Base-by-base conservation (phyloP, 2,888 invertebrate species). In the Scaptomyza tumidula region DNA sequence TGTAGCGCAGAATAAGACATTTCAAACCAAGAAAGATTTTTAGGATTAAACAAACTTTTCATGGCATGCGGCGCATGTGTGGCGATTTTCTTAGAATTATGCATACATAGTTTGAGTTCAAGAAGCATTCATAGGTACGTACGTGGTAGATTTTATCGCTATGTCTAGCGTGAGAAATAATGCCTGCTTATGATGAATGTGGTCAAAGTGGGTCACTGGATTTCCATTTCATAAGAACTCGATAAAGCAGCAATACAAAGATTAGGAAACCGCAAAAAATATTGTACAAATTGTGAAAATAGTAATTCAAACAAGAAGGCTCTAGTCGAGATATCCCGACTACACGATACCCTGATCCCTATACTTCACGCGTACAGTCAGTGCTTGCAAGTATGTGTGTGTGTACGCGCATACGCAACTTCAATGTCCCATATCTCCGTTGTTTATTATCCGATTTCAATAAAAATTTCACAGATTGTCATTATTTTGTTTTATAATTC, bases 131-230 rank as follows among this genome's bases (percentile, higher is more conserved):
- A 13, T 13, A 5, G 1, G 2, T 41, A 41, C 3, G 16, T 60
- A 24, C 50, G 46, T 39, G 55, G n/a, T 46, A 27, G 39, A 59
- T 44, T 55, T 64, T 61, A 74, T 69, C 74, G 48, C 50, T 19
- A 31, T 49, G 41, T 41, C 54, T 52, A 65, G 64, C 78, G 78
- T 78, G 78, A 72, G 78, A 78, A 78, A 49, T 62, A 35, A 45
- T 44, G 35, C 9, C 16, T 39, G 9, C 19, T 24, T 31, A 7
- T 37, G 24, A 33, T 57, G 53, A 48, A 24, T 59, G 45, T 52
- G 55, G 66, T 73, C 61, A 56, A 74, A 68, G n/a, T 71, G 60
- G 77, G 74, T 71, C 66, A 65, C 43, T 61, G 16, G 29, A 60
- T 60, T 39, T 52, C 11, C 19, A 48, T 67, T 73, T 77, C 70